These are phyloP conservation scores for Australoheros scitulus DNA, from an alignment of 2,113 vertebrate genomes.

Conservation along the genomic window DNA sequence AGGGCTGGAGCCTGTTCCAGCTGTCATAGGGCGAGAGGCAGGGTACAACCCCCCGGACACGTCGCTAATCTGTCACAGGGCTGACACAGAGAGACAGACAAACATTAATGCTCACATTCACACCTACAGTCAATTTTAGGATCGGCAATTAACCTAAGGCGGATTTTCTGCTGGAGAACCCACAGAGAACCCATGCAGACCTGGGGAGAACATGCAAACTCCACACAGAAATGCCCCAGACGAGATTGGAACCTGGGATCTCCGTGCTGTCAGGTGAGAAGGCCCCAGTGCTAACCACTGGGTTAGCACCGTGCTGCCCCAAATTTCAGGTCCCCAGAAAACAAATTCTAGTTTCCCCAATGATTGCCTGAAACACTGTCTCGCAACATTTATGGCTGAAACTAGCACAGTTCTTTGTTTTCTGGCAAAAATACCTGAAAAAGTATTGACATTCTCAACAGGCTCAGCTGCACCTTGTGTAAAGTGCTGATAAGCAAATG, in stretches of 20 bases:
- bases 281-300: accelerated
- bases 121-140: not conserved
- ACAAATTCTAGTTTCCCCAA: not conserved
- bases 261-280: too few species aligned
- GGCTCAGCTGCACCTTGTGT: too few species aligned
- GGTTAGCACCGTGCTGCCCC: not conserved
- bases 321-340: not conserved
- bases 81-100: not conserved
- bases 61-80: not conserved
- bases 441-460: not conserved
- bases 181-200: not conserved
- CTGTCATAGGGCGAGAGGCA: not conserved
- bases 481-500: not conserved
- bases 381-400: accelerated
- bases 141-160: not conserved
- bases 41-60: not conserved
- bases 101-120: accelerated
- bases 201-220: not conserved
- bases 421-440: not conserved
- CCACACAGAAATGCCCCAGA: not conserved
- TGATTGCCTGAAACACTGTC: not conserved
- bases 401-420: not conserved
- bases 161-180: not conserved
- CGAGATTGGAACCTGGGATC: not conserved
- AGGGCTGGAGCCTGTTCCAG: not conserved